Evolutionary conservation across 2,113 vertebrate species (phyloP).

Genomic region (Passerina amoena): DNA sequence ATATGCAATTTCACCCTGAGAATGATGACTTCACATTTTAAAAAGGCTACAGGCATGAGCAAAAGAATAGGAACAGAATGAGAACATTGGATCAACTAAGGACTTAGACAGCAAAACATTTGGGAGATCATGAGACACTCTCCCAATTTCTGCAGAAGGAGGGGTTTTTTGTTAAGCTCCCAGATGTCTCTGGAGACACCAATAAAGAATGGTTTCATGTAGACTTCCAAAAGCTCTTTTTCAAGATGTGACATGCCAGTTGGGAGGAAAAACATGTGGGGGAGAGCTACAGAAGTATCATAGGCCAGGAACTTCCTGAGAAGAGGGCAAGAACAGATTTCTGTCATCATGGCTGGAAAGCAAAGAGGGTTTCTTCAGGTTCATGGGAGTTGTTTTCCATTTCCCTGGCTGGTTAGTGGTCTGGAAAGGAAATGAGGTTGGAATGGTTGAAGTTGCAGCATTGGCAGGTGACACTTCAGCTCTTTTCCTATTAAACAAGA

Average conservation of each 20-base stretch:
- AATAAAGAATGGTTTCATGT: background rate
- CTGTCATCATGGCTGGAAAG: background rate
- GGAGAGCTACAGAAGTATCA: background rate
- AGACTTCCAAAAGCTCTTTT: background rate
- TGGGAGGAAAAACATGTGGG: background rate
- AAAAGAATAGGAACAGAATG: conserved; percentile 38
- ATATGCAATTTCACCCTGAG: background rate
- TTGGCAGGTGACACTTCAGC: background rate
- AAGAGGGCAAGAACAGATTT: background rate
- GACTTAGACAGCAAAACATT: conserved; percentile 18
- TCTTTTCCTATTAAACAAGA: background rate
- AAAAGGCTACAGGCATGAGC: conserved; percentile 26
- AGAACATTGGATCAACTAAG: conserved; percentile 44
- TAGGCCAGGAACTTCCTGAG: background rate
- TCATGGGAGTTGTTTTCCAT: background rate
- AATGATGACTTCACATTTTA: conserved; percentile 20
- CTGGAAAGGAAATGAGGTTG: background rate
- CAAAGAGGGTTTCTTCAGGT: background rate
- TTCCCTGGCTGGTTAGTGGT: background rate
- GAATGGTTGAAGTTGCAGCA: background rate
- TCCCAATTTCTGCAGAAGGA: background rate
- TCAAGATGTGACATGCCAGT: background rate
- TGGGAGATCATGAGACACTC: background rate
- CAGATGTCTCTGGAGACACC: background rate
- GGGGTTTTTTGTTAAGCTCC: background rate